phyloP scores from a whole-genome alignment of 1,140 invertebrate species.

The Apis laboriosa region DNA sequence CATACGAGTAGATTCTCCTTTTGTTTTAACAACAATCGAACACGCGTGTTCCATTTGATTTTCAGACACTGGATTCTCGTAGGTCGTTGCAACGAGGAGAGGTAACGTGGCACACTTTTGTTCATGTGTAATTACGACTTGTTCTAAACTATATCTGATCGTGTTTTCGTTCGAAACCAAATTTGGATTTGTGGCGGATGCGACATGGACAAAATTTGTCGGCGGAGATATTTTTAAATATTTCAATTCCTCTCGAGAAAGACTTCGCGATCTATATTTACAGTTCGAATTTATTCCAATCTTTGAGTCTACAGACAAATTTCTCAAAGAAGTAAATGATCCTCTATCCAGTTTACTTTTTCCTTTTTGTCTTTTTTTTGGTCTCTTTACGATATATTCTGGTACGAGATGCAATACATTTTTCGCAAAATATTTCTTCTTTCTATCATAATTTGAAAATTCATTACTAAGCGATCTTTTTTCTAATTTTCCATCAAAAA shows the following conservation, averaged over 20 bases:
- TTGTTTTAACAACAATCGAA: background rate
- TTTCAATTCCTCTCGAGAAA: slow-evolving; percentile 63
- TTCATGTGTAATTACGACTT: slow-evolving; percentile 69
- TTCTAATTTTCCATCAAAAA: background rate
- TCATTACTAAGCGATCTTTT: background rate
- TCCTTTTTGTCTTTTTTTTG: slow-evolving; percentile 50
- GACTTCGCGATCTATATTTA: slow-evolving; percentile 36
- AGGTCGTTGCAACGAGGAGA: slow-evolving; percentile 46
- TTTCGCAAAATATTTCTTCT: slow-evolving; percentile 66
- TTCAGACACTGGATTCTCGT: background rate
- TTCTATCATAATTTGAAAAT: slow-evolving; percentile 34
- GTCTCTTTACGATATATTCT: slow-evolving; percentile 39
- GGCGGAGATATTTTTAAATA: slow-evolving; percentile 70
- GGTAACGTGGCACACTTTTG: slow-evolving; percentile 70
- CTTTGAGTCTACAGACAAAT: slow-evolving; percentile 17
- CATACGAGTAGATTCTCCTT: background rate
- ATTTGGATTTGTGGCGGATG: slow-evolving; percentile 70
- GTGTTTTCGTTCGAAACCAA: slow-evolving; percentile 49
- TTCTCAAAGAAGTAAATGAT: slow-evolving; percentile 57
- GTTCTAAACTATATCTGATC: slow-evolving; percentile 36
- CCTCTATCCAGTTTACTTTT: slow-evolving; percentile 35
- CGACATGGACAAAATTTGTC: slow-evolving; percentile 76
- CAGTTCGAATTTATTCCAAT: background rate
- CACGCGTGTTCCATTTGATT: slow-evolving; percentile 8
- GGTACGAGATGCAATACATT: slow-evolving; percentile 73